phyloP scores from a whole-genome alignment of 2,113 vertebrate species.

The Miniopterus natalensis region DNA sequence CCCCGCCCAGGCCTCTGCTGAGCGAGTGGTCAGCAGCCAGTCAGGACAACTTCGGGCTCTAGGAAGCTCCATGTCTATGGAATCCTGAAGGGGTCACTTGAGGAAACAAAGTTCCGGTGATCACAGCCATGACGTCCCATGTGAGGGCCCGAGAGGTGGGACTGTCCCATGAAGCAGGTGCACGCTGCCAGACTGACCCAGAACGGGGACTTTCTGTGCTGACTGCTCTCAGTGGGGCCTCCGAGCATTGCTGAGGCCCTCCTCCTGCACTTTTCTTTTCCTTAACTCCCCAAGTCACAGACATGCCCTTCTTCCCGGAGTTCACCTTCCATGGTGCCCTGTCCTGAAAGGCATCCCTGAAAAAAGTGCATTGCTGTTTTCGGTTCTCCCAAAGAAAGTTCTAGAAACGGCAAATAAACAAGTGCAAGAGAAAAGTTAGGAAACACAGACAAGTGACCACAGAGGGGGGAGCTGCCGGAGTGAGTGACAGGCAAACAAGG shows the following conservation, averaged over 20 bases:
- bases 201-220: rapidly evolving
- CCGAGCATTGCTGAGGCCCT: too few species aligned
- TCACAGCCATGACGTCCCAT: rapidly evolving
- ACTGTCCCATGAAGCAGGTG: rapidly evolving
- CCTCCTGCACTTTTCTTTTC: too few species aligned
- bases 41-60: rapidly evolving
- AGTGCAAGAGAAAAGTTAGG: neutral
- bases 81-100: rapidly evolving
- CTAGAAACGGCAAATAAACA: neutral
- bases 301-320: too few species aligned
- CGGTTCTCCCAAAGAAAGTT: neutral
- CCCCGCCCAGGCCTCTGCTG: neutral
- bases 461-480: too few species aligned
- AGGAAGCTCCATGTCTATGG: rapidly evolving
- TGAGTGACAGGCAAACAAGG: too few species aligned
- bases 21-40: neutral
- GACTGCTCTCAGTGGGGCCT: too few species aligned
- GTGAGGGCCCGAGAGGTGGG: neutral
- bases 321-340: rapidly evolving
- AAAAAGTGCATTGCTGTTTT: rapidly evolving
- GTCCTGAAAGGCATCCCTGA: neutral
- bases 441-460: too few species aligned
- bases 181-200: rapidly evolving
- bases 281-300: rapidly evolving
- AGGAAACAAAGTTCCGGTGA: neutral